Evolutionary conservation across 1,140 invertebrate species (phyloP), one percentile per base, ranked within the genome.

Genomic region (Zaprionus davidi): DNA sequence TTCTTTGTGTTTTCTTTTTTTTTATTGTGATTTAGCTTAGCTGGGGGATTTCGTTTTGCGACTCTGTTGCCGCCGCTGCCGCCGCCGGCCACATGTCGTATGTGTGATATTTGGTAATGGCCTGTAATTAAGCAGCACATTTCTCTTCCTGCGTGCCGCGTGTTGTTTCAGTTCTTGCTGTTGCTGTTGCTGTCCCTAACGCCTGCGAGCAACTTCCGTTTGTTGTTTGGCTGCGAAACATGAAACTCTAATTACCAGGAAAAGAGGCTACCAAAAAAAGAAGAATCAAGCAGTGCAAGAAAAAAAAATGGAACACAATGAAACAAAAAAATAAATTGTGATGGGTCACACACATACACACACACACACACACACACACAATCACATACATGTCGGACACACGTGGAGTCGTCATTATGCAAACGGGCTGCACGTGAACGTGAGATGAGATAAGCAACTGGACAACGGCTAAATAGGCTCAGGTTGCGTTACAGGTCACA

Each of bases 81-180:
- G 41, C 55, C 63, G 38, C 0, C 55, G 51, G 49, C 72, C 83
- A 79, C 82, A 72, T 71, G 82, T 79, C 82, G 82, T 87, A 82
- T 86, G 83, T 86, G 84, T 83, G 77, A 86, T 86, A 86, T 83
- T 86, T 87, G 82, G 79, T 82, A 86, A 86, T 88, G 80, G 80
- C 80, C 76, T 83, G 77, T 86, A 86, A 86, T 86, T 86, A 86
- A 80, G 83, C 80, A 82, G 76, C 83, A 82, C 83, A 71, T 87
- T 79, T 55, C 65, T 69, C 28, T 69, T 69, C 46, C 57, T 62
- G 72, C 58, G 15, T 53, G n/a, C 9, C 28, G 17, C 41, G 41
- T 63, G 28, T 36, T 67, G 28, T 38, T 34, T 9, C 31, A 68
- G 15, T 59, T 77, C 17, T 28, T 58, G 51, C 6, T 41, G 60